Evolutionary conservation across 1,140 invertebrate species (phyloP), one percentile per base, ranked within the genome.

Genomic region (Aphelenchoides avenae): DNA sequence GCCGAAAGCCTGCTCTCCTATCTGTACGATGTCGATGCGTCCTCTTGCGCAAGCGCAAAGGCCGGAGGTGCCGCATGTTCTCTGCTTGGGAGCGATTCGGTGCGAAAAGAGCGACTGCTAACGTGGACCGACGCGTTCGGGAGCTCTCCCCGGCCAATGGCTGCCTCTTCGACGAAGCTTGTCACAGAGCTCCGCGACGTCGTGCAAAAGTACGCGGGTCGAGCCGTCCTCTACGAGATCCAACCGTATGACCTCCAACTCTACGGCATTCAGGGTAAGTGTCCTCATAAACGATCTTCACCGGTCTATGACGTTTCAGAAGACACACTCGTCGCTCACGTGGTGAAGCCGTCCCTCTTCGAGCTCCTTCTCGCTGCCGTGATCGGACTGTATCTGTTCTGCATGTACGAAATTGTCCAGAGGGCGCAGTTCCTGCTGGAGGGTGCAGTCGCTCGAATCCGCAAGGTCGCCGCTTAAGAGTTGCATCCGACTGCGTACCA

Each of bases 261-360:
- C 15, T 54, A 52, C 44, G 52, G 55, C 40, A 41, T 69, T 37
- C 18, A 36, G 27, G 66, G 49, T 68, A 56, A n/a, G 41, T 57
- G 30, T 9, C 20, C 20, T 36, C 5, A 6, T n/a, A 15, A 62
- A 7, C n/a, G 13, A 52, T 61, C 33, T 47, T 56, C 33, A 5
- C n/a, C 36, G n/a, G n/a, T 54, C 26, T 31, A 34, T 13, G 41
- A 15, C 24, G 36, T 54, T 71, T 51, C 44, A 66, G 64, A 64
- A 15, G 66, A 76, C 41, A 56, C 52, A n/a, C 30, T 72, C 5
- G 47, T 64, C 42, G 57, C 63, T 55, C 75, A 55, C 80, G 89
- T 88, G 80, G 91, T 96, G 4, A 97, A 96, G 76, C 92, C 92
- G 62, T 91, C 92, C 24, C 85, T 95, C 40, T 97, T 97, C 81